Evolutionary conservation across 2,888 invertebrate genomes (phyloP).

Genomic region (Podabrus alpinus): DNA sequence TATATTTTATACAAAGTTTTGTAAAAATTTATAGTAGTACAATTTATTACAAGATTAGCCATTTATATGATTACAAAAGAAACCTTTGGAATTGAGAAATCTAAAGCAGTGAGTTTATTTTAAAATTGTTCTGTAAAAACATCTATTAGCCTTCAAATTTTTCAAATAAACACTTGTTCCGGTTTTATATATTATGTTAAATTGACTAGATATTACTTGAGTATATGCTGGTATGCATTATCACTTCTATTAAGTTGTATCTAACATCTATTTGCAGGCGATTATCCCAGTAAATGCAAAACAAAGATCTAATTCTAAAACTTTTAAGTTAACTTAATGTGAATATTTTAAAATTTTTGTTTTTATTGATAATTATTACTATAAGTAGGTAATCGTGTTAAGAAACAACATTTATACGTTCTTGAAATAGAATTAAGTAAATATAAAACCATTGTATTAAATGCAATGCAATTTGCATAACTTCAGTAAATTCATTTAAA

Average conservation of each 20-base stretch:
- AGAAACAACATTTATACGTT: not conserved
- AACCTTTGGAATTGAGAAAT: not conserved
- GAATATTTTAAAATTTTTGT: too few relatives aligned
- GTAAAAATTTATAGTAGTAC: too few relatives aligned
- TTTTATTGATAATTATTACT: not conserved
- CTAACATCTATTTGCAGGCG: too few relatives aligned
- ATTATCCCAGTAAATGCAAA: not conserved
- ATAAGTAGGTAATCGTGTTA: conserved; percentile 11
- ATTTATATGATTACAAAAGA: not conserved
- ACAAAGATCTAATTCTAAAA: not conserved
- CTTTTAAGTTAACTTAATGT: too few relatives aligned
- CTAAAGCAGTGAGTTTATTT: not conserved
- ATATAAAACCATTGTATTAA: conserved; percentile 32
- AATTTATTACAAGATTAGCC: too few relatives aligned
- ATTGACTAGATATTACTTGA: too few relatives aligned
- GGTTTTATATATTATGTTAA: not conserved
- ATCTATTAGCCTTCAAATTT: not conserved
- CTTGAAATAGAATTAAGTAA: not conserved
- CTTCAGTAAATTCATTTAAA: conserved; percentile 49
- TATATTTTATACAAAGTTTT: too few relatives aligned
- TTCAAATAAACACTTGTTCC: not conserved
- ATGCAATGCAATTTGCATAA: conserved; percentile 49
- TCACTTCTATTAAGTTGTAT: too few relatives aligned
- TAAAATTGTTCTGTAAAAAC: not conserved
- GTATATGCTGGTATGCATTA: too few relatives aligned